Base-by-base conservation (phyloP, 53 echinoderm and acorn worm genomes). In the Crossaster papposus region DNA sequence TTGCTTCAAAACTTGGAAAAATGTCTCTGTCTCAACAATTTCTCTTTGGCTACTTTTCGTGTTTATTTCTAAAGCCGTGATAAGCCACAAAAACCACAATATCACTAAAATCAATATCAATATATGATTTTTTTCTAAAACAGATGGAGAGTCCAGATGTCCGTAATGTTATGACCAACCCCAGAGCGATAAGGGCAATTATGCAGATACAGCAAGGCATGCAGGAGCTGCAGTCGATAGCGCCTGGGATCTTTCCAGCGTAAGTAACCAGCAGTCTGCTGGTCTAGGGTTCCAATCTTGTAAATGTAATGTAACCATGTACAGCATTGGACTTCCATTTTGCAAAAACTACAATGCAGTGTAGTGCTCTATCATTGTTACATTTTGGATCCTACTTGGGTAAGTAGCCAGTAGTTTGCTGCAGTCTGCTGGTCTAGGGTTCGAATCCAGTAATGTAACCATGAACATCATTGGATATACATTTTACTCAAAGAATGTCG, bases 61-160 rank as follows among this genome's bases (percentile, higher is more conserved):
- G 44, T 44, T 44, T 44, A 9, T 44, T 44, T 9, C 44, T 44
- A 1, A 44, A 44, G 44, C 44, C 44, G 44, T 9, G 9, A 44
- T 5, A 1, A 44, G 44, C 44, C 44, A 44, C n/a, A n/a, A n/a
- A n/a, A n/a, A n/a, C n/a, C n/a, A n/a, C n/a, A n/a, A n/a, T n/a
- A n/a, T n/a, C n/a, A n/a, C n/a, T n/a, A n/a, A n/a, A n/a, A n/a
- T n/a, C n/a, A n/a, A n/a, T n/a, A n/a, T n/a, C n/a, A 58, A 58
- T 55, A 1, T 44, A 9, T 0, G 44, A 7, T 44, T 24, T 11
- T 53, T 22, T 29, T 79, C 23, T 37, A 73, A 24, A 15, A 30
- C 64, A 98, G 99, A 98, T 98, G 99, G 94, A 94, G 88, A 98
- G 96, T 82, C 99, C 99, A 17, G 99, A 98, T 51, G 91, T 98